phyloP scores from a whole-genome alignment of 2,797 vertebrate species.

The Ctenochaetus hawaiiensis region DNA sequence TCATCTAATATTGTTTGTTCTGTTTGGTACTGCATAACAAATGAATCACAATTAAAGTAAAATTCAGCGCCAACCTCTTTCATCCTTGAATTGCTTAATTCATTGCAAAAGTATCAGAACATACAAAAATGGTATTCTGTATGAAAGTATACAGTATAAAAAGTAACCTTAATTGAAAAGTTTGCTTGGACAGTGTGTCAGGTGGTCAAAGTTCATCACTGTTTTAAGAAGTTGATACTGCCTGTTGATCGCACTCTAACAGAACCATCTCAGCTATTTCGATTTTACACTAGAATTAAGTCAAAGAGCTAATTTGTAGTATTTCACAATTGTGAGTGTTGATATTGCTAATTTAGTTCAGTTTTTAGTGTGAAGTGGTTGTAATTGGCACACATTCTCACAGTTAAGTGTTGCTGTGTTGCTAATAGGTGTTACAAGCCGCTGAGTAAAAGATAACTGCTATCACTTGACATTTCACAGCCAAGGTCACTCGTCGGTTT shows the following conservation, averaged over 20 bases:
- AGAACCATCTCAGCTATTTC: background rate
- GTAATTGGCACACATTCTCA: constrained; percentile 1
- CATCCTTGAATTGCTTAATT: background rate
- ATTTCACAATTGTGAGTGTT: background rate
- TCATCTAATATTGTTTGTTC: constrained; percentile 23
- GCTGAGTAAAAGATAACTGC: constrained; percentile 19
- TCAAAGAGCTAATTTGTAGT: background rate
- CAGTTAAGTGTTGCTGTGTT: background rate
- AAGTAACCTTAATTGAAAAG: background rate
- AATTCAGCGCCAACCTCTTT: background rate
- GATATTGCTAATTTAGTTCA: background rate
- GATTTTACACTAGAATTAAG: constrained; percentile 19
- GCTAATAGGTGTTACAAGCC: constrained; percentile 20
- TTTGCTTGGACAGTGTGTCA: background rate
- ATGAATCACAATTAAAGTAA: constrained; percentile 10
- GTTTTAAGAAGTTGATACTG: background rate
- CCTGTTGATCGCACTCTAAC: background rate
- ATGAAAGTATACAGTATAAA: no score
- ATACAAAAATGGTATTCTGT: no score
- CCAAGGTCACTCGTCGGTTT: constrained; percentile 22
- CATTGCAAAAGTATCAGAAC: background rate
- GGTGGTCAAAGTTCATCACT: background rate
- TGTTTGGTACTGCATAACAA: constrained; percentile 13
- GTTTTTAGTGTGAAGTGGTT: constrained; percentile 7
- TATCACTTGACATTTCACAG: constrained; percentile 7